Percentiles rank a stretch among this genome's conserved stretches.
Conservation (phyloP, 1,140 invertebrate genomes). For the Pseudoatta argentina region DNA sequence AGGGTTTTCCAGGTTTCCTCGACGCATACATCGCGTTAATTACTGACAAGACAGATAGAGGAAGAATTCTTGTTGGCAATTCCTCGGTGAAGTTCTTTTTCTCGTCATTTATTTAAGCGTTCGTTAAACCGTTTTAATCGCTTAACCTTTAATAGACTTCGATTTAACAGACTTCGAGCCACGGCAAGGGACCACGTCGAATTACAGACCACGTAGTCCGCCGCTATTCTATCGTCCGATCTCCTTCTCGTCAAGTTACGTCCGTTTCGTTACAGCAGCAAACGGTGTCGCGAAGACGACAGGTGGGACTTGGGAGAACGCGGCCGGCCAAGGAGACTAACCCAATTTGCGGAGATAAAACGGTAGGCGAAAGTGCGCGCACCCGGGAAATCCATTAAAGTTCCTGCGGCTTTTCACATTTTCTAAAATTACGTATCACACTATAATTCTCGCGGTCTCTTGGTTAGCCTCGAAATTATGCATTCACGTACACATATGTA, state of each 20-base stretch:
- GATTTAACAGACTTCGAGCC: too few species aligned
- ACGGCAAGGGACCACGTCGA: not conserved
- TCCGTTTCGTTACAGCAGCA: constrained; percentile 53
- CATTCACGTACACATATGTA: not conserved
- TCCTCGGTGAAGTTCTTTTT: constrained; percentile 21
- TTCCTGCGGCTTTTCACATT: constrained; percentile 53
- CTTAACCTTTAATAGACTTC: constrained; percentile 38
- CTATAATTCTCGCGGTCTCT: not conserved
- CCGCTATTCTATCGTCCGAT: not conserved
- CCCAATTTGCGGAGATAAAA: constrained; percentile 73
- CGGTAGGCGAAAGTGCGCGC: constrained; percentile 58
- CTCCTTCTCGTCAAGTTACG: not conserved
- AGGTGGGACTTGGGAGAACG: constrained; percentile 8
- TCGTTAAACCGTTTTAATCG: constrained; percentile 35
- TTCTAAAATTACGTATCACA: constrained; percentile 33
- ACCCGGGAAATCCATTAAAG: constrained; percentile 76
- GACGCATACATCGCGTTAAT: constrained; percentile 17
- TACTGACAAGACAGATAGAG: constrained; percentile 17
- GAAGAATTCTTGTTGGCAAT: not conserved
- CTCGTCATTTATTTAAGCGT: constrained; percentile 50
- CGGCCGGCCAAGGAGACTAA: constrained; percentile 61
- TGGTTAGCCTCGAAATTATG: constrained; percentile 3
- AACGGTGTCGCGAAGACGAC: constrained; percentile 37
- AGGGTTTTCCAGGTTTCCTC: not conserved
- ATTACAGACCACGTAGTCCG: constrained; percentile 24